Conservation (phyloP, 2,888 invertebrate genomes). For the Yponomeuta malinellus region DNA sequence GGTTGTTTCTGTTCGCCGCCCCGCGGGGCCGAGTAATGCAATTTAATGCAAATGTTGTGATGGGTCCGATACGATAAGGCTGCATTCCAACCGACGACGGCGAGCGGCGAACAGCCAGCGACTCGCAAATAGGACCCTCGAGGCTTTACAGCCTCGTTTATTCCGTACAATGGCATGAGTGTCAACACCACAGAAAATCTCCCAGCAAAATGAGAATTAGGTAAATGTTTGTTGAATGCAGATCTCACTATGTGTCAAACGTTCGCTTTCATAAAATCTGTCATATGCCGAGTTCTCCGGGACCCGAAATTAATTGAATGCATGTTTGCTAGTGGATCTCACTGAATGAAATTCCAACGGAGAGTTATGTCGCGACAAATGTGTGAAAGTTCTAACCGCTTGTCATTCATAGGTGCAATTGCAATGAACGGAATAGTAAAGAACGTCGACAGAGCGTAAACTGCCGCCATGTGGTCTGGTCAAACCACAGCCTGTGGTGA, state of each 20-base stretch:
- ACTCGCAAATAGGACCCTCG: neutral
- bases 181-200: neutral
- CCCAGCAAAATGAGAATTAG: too few species aligned
- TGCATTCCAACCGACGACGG: constrained; percentile 14
- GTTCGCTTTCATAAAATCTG: neutral
- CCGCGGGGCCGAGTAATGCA: constrained; percentile 37
- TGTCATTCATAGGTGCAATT: neutral
- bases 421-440: neutral
- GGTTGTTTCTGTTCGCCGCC: neutral
- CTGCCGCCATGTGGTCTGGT: neutral
- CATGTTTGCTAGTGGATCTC: neutral
- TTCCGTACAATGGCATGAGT: neutral
- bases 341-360: neutral
- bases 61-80: constrained; percentile 23
- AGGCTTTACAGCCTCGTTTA: neutral
- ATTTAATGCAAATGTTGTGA: constrained; percentile 61
- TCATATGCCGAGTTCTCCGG: neutral
- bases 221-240: too few species aligned
- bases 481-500: neutral
- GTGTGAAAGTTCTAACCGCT: neutral
- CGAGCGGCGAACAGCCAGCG: constrained; percentile 16
- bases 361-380: neutral
- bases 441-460: neutral
- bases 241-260: too few species aligned
- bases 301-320: neutral